Base-by-base conservation (phyloP, 1,140 invertebrate species). In the Zophobas morio region DNA sequence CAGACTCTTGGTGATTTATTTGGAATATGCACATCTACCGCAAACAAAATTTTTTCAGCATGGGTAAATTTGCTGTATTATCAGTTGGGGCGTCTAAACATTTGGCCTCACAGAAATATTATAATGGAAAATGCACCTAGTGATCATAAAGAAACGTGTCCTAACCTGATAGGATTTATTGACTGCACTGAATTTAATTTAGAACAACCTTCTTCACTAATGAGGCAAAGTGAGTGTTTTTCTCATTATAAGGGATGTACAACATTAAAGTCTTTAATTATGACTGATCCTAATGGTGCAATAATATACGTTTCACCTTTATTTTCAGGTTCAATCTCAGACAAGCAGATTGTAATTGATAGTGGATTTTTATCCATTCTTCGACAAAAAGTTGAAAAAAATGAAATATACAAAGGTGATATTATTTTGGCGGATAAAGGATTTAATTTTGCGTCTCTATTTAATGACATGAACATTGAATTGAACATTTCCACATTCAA, bases 381-480 rank as follows among this genome's bases (percentile, higher is more conserved):
- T 2, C 6, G 37, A 4, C 37, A 37, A 70, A 63, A 70, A 46
- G n/a, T 70, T 20, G n/a, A 6, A 40, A 42, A 3, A 6, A n/a
- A 32, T n/a, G 60, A 70, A 53, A 34, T 72, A 34, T 3, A 51
- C 4, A 2, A 8, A 2, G 70, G 46, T 2, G 70, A 72, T 34
- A 51, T 72, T 5, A 53, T 72, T n/a, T 51, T 72, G 8, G 70
- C 33, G 2, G 60, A 70, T 51, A 72, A 53, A 35, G 49, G 70
- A 8, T 72, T 72, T 72, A 49, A 51, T 33, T 34, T 53, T 20
- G n/a, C 8, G 5, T 20, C 8, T n/a, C 46, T 70, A n/a, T 70
- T 70, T 5, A 4, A 46, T 5, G 60, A 40, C 32, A 34, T 42
- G 3, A 6, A 8, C 5, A 6, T 70, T 1, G 33, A 42, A 40